These are phyloP conservation scores for Chironomus riparius DNA, from an alignment of 2,888 invertebrate species.

Conservation along the genomic window DNA sequence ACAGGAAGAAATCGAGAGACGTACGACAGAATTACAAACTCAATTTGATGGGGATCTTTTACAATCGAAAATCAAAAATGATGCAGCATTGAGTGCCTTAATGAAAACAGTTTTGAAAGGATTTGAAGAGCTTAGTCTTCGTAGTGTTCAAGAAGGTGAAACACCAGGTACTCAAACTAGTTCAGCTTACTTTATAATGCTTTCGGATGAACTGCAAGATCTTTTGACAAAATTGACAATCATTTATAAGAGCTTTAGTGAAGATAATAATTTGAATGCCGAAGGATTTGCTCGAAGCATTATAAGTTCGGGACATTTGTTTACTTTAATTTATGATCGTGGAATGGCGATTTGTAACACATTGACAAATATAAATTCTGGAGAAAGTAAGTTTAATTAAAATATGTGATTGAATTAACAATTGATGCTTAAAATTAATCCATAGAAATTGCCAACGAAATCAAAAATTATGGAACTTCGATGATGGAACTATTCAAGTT, in stretches of 20 bases:
- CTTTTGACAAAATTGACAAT: constrained; percentile 31
- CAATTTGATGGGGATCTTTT: constrained; percentile 34
- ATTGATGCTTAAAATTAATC: not conserved
- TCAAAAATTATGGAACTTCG: constrained; percentile 50
- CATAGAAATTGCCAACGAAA: constrained; percentile 51
- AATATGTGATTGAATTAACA: no score
- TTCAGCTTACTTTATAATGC: constrained; percentile 33
- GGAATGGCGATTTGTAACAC: constrained; percentile 72
- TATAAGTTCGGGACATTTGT: constrained; percentile 41
- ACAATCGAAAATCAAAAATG: constrained; percentile 35
- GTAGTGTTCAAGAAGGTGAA: constrained; percentile 33
- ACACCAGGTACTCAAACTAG: constrained; percentile 32
- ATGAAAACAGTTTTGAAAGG: constrained; percentile 33
- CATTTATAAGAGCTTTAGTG: constrained; percentile 34
- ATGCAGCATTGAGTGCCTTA: constrained; percentile 33
- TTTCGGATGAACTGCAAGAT: constrained; percentile 33
- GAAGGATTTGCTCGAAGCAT: constrained; percentile 33
- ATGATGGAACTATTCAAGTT: constrained; percentile 45
- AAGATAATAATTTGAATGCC: constrained; percentile 34
- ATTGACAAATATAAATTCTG: constrained; percentile 57
- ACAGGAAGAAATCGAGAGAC: constrained; percentile 55
- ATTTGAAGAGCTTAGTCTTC: constrained; percentile 32
- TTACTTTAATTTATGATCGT: constrained; percentile 55
- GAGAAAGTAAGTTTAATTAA: constrained; percentile 48
- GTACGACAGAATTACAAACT: constrained; percentile 35